These are phyloP conservation scores for Leptinotarsa texana DNA, from an alignment of 1,140 invertebrate genomes.

Conservation along the genomic window DNA sequence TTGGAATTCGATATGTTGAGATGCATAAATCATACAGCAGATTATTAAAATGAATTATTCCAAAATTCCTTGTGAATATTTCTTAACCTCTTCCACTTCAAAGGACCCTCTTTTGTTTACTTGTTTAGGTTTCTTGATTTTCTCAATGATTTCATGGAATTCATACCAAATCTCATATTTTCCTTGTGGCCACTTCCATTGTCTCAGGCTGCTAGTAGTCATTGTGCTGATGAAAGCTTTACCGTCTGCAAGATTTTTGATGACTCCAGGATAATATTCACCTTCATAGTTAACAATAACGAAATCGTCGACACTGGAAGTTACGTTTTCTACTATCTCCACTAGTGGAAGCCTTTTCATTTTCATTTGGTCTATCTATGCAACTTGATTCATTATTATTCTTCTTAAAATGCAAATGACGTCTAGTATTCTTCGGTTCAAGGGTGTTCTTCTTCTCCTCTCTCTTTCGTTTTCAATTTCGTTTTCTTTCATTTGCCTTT, in stretches of 20 bases:
- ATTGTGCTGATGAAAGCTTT: conserved; percentile 8
- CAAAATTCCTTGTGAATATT: not conserved
- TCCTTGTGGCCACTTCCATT: not conserved
- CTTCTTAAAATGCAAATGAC: not conserved
- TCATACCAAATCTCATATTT: not conserved
- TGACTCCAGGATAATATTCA: not conserved
- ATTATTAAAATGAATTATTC: not conserved
- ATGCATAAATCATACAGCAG: not conserved
- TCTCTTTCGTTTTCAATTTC: not conserved
- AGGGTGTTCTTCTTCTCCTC: not conserved
- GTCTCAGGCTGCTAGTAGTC: not conserved
- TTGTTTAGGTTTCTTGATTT: not conserved
- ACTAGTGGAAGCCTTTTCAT: not conserved
- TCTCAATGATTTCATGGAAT: not conserved
- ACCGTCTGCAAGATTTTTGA: not conserved
- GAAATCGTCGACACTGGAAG: not conserved
- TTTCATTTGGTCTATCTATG: too few species aligned
- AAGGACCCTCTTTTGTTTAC: not conserved
- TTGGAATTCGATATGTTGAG: not conserved
- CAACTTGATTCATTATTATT: too few species aligned
- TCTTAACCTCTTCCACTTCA: not conserved
- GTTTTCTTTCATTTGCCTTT: conserved; percentile 3
- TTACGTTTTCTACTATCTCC: not conserved
- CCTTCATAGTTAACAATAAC: conserved; percentile 1
- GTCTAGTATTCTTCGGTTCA: not conserved